Evolutionary conservation across 2,113 vertebrate genomes (phyloP).

Genomic region (human (Homo sapiens)): GRCh38 chr6:40991501-40992000

Average conservation of each 20-base stretch:
- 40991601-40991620: background rate
- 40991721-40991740: background rate
- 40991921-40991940: background rate
- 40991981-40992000: background rate
- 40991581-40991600: background rate
- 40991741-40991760: background rate
- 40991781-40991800: background rate
- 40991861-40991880: too few relatives aligned
- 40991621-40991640: background rate
- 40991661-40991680: background rate
- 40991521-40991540: background rate
- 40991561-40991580: background rate
- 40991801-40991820: background rate
- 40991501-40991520: background rate
- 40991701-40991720: background rate
- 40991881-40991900: background rate
- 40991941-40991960: background rate
- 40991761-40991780: background rate
- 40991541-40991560: background rate
- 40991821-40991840: background rate
- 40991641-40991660: background rate
- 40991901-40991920: background rate
- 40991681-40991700: background rate
- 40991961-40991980: accelerated
- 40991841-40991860: background rate